phyloP scores from a whole-genome alignment of 2,113 vertebrate genomes.

The Labrus mixtus region DNA sequence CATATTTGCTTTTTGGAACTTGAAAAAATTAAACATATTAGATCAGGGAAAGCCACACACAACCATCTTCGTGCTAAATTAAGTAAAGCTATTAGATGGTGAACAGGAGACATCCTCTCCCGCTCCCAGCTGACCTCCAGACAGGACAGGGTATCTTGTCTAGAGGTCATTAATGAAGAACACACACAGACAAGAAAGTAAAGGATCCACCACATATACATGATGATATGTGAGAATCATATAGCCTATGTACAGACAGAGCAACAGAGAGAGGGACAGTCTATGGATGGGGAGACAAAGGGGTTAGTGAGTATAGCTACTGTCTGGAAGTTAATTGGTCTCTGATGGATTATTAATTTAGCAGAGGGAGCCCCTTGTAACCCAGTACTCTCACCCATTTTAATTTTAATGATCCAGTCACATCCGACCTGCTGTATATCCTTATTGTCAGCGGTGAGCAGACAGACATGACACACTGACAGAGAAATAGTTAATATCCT shows the following conservation, averaged over 20 bases:
- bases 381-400: conserved; percentile 41
- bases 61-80: conserved; percentile 27
- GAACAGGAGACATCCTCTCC: conserved; percentile 63
- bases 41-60: too few species aligned
- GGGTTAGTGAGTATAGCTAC: conserved; percentile 40
- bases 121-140: conserved; percentile 63
- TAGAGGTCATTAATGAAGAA: conserved; percentile 59
- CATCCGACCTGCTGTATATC: conserved; percentile 45
- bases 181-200: neutral
- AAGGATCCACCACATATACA: conserved; percentile 7
- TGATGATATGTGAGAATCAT: conserved; percentile 1
- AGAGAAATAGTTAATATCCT: neutral
- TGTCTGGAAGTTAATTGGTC: conserved; percentile 64
- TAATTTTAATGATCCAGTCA: conserved; percentile 65
- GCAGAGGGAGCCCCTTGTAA: conserved; percentile 65
- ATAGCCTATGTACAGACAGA: too few species aligned
- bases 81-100: conserved; percentile 56
- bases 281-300: conserved; percentile 40
- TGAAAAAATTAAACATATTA: too few species aligned
- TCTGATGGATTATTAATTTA: conserved; percentile 64
- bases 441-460: conserved; percentile 13
- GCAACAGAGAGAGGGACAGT: conserved; percentile 25
- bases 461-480: neutral
- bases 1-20: too few species aligned
- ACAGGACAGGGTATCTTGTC: conserved; percentile 52